These are phyloP conservation scores for Antigone vipio DNA, from an alignment of 2,113 vertebrate genomes.

Conservation along the genomic window DNA sequence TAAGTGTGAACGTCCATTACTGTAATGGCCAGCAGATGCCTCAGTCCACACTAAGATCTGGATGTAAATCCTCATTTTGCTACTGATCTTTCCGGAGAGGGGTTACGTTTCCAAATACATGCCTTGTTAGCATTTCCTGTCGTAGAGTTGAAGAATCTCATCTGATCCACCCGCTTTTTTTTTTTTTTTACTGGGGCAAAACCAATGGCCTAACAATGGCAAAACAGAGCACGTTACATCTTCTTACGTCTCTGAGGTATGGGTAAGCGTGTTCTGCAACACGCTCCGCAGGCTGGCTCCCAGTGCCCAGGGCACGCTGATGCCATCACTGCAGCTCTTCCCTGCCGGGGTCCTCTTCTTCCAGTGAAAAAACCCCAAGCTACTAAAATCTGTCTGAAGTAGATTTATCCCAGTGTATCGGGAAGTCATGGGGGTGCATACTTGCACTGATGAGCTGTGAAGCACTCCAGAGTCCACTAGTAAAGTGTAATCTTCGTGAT, in stretches of 20 bases:
- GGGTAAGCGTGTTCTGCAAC: not conserved
- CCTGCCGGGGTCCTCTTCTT: not conserved
- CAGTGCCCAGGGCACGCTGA: not conserved
- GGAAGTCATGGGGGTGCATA: not conserved
- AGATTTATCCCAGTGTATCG: not conserved
- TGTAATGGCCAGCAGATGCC: not conserved
- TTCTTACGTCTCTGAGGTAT: not conserved
- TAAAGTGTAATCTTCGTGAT: not conserved
- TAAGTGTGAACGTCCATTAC: fast-evolving
- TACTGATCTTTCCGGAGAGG: fast-evolving
- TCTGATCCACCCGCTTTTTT: not conserved
- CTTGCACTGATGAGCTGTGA: not conserved
- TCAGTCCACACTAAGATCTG: not conserved
- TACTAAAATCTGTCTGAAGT: not conserved
- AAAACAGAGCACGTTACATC: not conserved
- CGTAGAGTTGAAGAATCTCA: not conserved
- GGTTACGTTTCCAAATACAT: fast-evolving
- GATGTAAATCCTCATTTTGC: not conserved
- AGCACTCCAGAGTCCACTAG: not conserved
- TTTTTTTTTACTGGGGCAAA: not conserved
- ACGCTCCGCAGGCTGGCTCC: not conserved
- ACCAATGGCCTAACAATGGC: not conserved
- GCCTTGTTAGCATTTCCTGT: not conserved
- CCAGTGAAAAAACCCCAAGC: not conserved
- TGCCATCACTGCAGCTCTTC: not conserved